Evolutionary conservation across 35 echinoderm and acorn worm species (phyloP).

Genomic region (Stichopus chloronotus): DNA sequence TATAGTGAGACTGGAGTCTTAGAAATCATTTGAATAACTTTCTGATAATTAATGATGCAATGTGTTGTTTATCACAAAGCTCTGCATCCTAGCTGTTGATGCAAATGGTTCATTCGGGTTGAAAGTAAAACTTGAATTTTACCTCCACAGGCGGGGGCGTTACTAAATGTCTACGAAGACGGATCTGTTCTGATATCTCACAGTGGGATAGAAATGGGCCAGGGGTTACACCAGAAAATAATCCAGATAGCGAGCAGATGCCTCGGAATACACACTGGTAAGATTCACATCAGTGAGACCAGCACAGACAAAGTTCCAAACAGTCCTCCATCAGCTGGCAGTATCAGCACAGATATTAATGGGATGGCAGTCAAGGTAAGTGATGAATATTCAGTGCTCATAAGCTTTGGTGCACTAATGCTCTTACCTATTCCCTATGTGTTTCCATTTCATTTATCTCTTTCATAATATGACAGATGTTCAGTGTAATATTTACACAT

Average conservation of each 20-base stretch:
- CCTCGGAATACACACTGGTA: background rate
- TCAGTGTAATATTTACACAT: no score
- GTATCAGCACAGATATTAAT: conserved; percentile 34
- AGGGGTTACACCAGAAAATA: conserved; percentile 34
- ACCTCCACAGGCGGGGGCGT: conserved; percentile 44
- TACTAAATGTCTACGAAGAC: conserved; percentile 36
- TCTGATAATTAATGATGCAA: no score
- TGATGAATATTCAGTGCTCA: background rate
- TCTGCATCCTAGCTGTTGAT: no score
- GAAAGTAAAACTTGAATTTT: no score
- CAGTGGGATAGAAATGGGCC: conserved; percentile 30
- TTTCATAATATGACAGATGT: no score
- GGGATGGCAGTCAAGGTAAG: conserved; percentile 41
- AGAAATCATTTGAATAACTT: no score
- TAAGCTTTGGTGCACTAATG: no score
- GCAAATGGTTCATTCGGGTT: no score
- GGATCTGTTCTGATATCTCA: conserved; percentile 40
- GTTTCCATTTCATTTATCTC: no score
- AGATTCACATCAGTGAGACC: conserved; percentile 43
- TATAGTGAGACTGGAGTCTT: no score
- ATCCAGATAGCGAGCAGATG: conserved; percentile 27
- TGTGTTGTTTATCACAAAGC: no score
- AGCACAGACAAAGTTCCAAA: conserved; percentile 27
- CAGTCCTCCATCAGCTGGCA: conserved; percentile 31
- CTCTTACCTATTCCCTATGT: no score